Percentiles rank a stretch among this genome's conserved stretches.
Conservation (phyloP, 2,113 vertebrate species). For the Tangachromis dhanisi region DNA sequence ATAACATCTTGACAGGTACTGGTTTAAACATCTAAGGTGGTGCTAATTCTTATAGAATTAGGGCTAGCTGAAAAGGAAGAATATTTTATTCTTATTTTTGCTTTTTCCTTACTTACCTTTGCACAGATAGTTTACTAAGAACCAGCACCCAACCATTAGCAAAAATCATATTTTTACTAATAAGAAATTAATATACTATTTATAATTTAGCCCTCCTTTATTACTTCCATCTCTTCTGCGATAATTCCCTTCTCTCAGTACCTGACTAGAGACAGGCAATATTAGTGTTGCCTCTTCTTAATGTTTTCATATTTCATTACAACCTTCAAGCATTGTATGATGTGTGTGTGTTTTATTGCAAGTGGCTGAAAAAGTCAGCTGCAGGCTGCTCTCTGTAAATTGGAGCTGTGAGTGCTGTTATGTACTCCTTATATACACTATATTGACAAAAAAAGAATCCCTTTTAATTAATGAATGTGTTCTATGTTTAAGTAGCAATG, state of each 20-base stretch:
- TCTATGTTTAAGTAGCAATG: neutral
- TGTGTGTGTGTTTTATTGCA: slow-evolving; percentile 23
- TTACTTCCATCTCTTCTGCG: neutral
- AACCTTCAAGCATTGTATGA: neutral
- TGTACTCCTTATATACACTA: neutral
- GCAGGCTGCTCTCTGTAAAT: neutral
- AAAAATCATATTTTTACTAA: neutral
- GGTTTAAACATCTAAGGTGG: neutral
- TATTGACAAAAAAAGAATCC: neutral
- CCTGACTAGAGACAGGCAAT: slow-evolving; percentile 15
- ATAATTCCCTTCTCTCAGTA: neutral
- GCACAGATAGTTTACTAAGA: neutral
- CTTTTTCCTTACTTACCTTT: neutral
- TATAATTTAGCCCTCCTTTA: neutral
- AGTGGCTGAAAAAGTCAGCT: neutral
- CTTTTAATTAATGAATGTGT: neutral
- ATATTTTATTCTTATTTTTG: neutral
- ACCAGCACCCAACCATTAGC: neutral
- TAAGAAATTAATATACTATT: neutral
- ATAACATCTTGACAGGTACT: neutral
- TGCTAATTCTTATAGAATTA: neutral
- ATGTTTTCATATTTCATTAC: slow-evolving; percentile 31
- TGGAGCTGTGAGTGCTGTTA: neutral
- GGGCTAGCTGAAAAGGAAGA: neutral
- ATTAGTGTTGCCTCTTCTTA: neutral